Conservation (phyloP, 2,797 vertebrate species). For the Trichosurus vulpecula region DNA sequence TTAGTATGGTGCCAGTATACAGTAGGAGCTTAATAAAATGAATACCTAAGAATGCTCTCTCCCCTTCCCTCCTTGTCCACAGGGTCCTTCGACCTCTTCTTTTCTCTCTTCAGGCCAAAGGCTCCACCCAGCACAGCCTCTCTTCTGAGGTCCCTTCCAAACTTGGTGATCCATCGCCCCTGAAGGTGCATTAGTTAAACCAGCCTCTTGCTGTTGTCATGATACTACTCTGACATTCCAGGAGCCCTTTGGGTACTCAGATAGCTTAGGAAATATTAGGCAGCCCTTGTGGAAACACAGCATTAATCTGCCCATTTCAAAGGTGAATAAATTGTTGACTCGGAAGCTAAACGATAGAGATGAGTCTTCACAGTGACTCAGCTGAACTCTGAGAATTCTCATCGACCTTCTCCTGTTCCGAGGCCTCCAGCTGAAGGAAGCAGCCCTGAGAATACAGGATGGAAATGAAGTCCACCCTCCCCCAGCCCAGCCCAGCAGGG, state of each 20-base stretch:
- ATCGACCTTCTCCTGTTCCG: background rate
- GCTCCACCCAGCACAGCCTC: too few species aligned
- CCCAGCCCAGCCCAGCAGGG: background rate
- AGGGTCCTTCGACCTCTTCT: background rate
- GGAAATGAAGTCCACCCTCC: background rate
- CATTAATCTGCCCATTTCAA: background rate
- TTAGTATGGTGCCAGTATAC: background rate
- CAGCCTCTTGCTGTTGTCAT: background rate
- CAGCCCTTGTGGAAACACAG: background rate
- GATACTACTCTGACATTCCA: background rate
- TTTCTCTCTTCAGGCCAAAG: background rate
- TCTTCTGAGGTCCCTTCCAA: too few species aligned
- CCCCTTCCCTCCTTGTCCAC: background rate
- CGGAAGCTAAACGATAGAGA: too few species aligned
- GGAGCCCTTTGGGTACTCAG: background rate
- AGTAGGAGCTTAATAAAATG: background rate
- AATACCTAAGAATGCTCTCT: background rate
- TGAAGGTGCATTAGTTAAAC: background rate
- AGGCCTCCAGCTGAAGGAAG: background rate
- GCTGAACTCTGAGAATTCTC: background rate
- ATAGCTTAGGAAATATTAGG: background rate
- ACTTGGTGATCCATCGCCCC: background rate
- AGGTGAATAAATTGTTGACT: background rate
- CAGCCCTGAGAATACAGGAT: rapidly evolving
- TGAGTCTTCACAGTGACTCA: background rate